Conservation (phyloP, 1,140 invertebrate genomes). For the Diorhabda elongata region DNA sequence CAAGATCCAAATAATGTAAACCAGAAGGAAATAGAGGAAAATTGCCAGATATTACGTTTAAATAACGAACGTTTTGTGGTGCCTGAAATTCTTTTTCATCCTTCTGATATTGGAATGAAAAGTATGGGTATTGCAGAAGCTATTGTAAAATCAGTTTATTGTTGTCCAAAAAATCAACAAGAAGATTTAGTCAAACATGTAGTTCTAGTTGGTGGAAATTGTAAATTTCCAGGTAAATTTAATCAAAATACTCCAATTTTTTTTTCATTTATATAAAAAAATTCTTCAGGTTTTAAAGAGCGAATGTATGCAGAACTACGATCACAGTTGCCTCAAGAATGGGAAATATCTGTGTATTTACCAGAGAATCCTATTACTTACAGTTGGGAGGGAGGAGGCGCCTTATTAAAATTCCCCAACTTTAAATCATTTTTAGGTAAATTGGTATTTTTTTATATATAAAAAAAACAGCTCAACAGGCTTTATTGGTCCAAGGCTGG, state of each 20-base stretch:
- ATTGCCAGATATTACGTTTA: slow-evolving; percentile 77
- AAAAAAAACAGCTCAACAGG: no score
- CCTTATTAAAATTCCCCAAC: slow-evolving; percentile 67
- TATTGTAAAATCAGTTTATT: slow-evolving; percentile 69
- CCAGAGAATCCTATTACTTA: slow-evolving; percentile 76
- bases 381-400: slow-evolving; percentile 82
- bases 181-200: slow-evolving; percentile 87
- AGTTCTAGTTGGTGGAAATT: slow-evolving; percentile 86
- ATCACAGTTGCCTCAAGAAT: slow-evolving; percentile 70
- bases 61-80: slow-evolving; percentile 91
- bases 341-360: slow-evolving; percentile 66
- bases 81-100: slow-evolving; percentile 93
- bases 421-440: slow-evolving; percentile 54
- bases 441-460: slow-evolving; percentile 21
- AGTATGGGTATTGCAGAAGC: slow-evolving; percentile 94
- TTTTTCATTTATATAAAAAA: slow-evolving; percentile 20
- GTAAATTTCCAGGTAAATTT: slow-evolving; percentile 61
- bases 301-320: slow-evolving; percentile 78
- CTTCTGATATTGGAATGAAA: slow-evolving; percentile 89
- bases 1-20: slow-evolving; percentile 45
- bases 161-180: slow-evolving; percentile 72
- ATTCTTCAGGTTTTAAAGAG: slow-evolving; percentile 80
- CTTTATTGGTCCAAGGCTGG: no score
- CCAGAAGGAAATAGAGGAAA: slow-evolving; percentile 54
- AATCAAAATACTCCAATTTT: background rate